Base-by-base conservation (phyloP, 2,888 invertebrate species). In the Protonemura montana region DNA sequence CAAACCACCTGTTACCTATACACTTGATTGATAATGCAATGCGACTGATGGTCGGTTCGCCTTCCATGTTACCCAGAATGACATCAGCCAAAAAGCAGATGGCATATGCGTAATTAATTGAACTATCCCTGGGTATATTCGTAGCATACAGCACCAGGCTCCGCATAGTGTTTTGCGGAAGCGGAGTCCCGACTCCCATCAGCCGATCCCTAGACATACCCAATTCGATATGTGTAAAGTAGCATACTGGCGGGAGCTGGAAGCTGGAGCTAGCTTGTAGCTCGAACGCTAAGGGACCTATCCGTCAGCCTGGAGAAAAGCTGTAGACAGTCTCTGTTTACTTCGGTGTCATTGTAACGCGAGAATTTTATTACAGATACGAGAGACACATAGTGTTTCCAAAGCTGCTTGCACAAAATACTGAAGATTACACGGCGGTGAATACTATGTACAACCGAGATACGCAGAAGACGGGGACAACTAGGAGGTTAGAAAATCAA, bases 311-410 rank as follows among this genome's bases (percentile, higher is more conserved):
- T 7, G 13, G 59, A 21, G 59, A 78, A 10, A 42, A 21, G 35
- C 59, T 59, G 21, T 21, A 59, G 59, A 59, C 13, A 59, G 13
- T 59, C 59, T 21, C 59, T 13, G 59, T 41, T 83, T 83, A 83
- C 21, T 29, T 26, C 6, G 26, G 28, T 83, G 10, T 83, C 83
- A 27, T 13, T 81, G 21, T 59, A 59, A 59, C 13, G 59, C 59
- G 59, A 21, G 41, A 7, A 30, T 41, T 76, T 27, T 30, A 89
- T 90, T 93, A 90, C 90, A 96, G 97, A 90, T 98, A 97, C 90
- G 98, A 99, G 91, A 94, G 98, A 35, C 99, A 99, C 91, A 96
- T 98, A 82, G 96, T 99, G 1, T 96, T 99, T 89, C 99, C 99
- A 0, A 98, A 99, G 91, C 93, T 99, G 87, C 93, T 99, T 87